Percentiles rank a stretch among this genome's conserved stretches.
These are phyloP conservation scores for Piprites chloris DNA, from an alignment of 2,113 vertebrate species.

Conservation along the genomic window DNA sequence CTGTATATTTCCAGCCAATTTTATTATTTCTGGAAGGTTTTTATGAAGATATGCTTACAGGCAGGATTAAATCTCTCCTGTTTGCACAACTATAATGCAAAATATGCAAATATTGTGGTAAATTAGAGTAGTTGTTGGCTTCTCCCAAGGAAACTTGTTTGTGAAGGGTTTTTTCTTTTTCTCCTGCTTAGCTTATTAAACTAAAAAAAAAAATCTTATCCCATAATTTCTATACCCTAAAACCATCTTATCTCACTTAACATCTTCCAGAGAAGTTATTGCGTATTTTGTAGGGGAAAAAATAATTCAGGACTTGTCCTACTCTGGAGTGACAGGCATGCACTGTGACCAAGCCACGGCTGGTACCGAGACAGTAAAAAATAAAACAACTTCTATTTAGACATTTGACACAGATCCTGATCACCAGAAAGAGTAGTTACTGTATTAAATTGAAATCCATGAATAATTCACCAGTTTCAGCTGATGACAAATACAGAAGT, in stretches of 20 bases:
- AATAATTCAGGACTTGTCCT: neutral
- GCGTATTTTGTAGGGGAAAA: neutral
- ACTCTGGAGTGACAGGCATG: neutral
- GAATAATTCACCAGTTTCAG: slow-evolving; percentile 51
- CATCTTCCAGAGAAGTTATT: neutral
- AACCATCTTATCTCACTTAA: neutral
- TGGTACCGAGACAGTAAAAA: neutral
- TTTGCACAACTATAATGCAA: neutral
- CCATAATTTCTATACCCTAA: neutral
- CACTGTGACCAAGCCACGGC: neutral
- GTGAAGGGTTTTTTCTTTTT: neutral
- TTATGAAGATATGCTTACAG: slow-evolving; percentile 15
- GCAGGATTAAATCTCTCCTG: neutral
- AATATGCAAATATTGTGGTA: neutral
- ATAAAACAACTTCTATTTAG: neutral
- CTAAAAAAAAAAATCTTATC: neutral
- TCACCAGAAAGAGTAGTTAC: slow-evolving; percentile 16
- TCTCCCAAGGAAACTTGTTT: neutral
- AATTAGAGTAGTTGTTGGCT: neutral
- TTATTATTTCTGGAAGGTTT: slow-evolving; percentile 33
- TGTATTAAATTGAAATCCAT: slow-evolving; percentile 8
- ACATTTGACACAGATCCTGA: slow-evolving; percentile 17
- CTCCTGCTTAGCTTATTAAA: neutral
- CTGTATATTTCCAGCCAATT: slow-evolving; percentile 39
- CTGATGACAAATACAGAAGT: slow-evolving; percentile 37